Evolutionary conservation across 2,888 invertebrate species (phyloP).

Genomic region (Callyntrura sp.): DNA sequence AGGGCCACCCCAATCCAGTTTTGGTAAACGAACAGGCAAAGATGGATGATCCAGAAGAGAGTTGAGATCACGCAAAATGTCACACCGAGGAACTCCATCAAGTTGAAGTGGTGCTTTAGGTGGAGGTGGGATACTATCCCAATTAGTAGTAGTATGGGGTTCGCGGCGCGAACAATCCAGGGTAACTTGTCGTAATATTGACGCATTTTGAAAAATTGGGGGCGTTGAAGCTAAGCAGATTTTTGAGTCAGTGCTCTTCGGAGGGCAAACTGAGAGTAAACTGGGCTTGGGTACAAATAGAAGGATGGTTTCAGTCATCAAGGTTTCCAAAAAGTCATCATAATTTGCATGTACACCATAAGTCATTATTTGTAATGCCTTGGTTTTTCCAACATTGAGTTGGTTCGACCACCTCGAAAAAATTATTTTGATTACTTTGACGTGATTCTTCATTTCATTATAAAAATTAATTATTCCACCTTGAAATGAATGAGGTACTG

Average conservation of each 20-base stretch:
- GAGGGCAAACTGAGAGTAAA: no score
- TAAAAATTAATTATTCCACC: no score
- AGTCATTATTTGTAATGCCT: no score
- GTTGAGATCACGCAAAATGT: neutral
- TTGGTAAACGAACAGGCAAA: constrained; percentile 18
- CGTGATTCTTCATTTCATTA: no score
- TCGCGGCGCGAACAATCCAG: constrained; percentile 4
- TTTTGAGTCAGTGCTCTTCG: neutral
- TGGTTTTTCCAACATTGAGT: no score
- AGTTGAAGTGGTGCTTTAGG: constrained; percentile 24
- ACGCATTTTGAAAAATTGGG: neutral
- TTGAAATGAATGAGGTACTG: no score
- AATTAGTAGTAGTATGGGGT: neutral
- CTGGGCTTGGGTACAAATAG: no score
- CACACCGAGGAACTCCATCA: constrained; percentile 55
- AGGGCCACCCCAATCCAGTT: constrained; percentile 50
- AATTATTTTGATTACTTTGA: no score
- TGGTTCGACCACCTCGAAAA: no score
- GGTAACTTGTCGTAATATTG: constrained; percentile 23
- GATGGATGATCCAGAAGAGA: neutral
- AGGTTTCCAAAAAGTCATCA: no score
- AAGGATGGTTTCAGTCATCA: no score
- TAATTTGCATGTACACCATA: no score
- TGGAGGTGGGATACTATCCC: neutral
- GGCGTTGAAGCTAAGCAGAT: neutral